phyloP scores from a whole-genome alignment of 2,888 invertebrate species.

The Alloplasta piceator region DNA sequence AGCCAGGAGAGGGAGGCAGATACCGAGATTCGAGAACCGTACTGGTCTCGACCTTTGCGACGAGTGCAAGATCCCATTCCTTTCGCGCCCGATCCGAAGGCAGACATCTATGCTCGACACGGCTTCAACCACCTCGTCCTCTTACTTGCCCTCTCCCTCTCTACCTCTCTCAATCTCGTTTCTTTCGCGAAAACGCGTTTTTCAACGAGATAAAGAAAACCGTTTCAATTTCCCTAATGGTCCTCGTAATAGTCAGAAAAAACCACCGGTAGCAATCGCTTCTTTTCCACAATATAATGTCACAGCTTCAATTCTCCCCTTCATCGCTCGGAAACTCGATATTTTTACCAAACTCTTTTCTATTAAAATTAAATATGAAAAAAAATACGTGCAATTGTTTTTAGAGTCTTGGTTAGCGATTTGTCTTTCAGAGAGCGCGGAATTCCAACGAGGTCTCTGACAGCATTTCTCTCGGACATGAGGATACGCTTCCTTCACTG shows the following conservation, averaged over 20 bases:
- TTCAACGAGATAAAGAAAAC: constrained; percentile 77
- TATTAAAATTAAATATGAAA: background rate
- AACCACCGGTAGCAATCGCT: too few relatives aligned
- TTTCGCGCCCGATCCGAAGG: constrained; percentile 30
- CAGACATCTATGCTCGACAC: constrained; percentile 56
- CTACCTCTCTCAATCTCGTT: constrained; percentile 27
- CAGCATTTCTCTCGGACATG: too few relatives aligned
- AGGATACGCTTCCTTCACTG: too few relatives aligned
- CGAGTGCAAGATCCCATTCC: constrained; percentile 53
- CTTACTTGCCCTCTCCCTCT: constrained; percentile 29
- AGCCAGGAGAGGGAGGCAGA: constrained; percentile 32
- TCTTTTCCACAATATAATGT: constrained; percentile 39
- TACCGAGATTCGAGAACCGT: constrained; percentile 58
- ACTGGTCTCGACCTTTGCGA: constrained; percentile 56
- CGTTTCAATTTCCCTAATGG: constrained; percentile 82
- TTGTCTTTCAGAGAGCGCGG: too few relatives aligned
- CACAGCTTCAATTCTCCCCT: background rate
- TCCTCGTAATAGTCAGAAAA: constrained; percentile 52
- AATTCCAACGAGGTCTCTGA: too few relatives aligned
- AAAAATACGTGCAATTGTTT: background rate
- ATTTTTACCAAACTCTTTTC: too few relatives aligned
- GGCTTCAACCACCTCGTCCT: constrained; percentile 52
- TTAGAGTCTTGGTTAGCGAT: too few relatives aligned
- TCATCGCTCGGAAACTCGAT: background rate
- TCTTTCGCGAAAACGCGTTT: constrained; percentile 53